Evolutionary conservation across 2,113 vertebrate genomes (phyloP).

Genomic region (Caloenas nicobarica): DNA sequence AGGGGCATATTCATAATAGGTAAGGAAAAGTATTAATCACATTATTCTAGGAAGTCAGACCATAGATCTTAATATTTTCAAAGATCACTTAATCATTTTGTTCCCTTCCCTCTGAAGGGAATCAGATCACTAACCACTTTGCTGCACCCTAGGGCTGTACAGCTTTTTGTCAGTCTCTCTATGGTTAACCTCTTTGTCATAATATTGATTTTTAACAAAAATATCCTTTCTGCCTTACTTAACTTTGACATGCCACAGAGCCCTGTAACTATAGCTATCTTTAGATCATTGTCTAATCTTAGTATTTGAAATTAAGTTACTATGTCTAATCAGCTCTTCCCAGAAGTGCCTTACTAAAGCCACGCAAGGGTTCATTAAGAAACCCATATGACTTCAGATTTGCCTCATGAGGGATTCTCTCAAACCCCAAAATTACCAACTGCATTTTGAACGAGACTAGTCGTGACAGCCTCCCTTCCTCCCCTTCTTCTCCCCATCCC

Average conservation of each 20-base stretch:
- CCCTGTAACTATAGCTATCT: slow-evolving; percentile 37
- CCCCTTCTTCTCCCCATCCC: neutral
- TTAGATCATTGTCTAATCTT: slow-evolving; percentile 53
- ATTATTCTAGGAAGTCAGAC: neutral
- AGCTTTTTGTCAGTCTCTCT: slow-evolving; percentile 7
- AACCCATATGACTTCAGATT: neutral
- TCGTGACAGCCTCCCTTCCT: neutral
- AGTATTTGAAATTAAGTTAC: slow-evolving; percentile 56
- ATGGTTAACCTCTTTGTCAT: slow-evolving; percentile 41
- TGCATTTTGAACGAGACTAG: neutral
- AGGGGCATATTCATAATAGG: neutral
- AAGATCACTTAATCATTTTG: slow-evolving; percentile 31
- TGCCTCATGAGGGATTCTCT: neutral
- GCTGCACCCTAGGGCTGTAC: neutral
- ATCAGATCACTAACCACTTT: neutral
- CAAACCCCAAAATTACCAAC: neutral
- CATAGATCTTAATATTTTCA: neutral
- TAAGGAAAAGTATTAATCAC: neutral
- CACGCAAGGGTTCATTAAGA: neutral
- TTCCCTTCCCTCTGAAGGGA: neutral
- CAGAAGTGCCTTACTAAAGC: slow-evolving; percentile 32
- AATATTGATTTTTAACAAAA: slow-evolving; percentile 58
- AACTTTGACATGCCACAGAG: slow-evolving; percentile 45
- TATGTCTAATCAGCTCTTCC: slow-evolving; percentile 35
- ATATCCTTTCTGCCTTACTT: slow-evolving; percentile 52